Percentiles rank a stretch among this genome's conserved stretches.
These are phyloP conservation scores for Ophiothrix spiculata DNA, from an alignment of 35 echinoderm and acorn worm genomes.

Conservation along the genomic window DNA sequence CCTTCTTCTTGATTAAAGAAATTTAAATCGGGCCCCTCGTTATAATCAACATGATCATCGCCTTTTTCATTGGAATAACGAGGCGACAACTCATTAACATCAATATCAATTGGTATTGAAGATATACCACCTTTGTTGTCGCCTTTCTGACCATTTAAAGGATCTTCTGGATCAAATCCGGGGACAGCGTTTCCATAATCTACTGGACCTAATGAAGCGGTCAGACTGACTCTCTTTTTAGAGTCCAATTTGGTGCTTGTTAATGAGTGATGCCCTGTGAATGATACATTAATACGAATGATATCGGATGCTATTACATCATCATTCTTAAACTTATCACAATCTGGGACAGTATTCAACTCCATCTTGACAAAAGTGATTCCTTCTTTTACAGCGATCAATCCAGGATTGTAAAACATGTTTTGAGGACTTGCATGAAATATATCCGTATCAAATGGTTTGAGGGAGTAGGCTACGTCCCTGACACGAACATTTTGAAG, in stretches of 20 bases:
- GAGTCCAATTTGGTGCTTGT: too few relatives aligned
- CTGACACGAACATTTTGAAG: conserved; percentile 34
- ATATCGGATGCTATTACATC: conserved; percentile 23
- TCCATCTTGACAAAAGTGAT: conserved; percentile 48
- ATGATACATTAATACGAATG: conserved; percentile 46
- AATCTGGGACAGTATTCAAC: too few relatives aligned
- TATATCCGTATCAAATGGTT: conserved; percentile 47
- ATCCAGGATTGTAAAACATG: conserved; percentile 23
- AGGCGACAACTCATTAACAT: conserved; percentile 11
- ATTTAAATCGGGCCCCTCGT: conserved; percentile 1
- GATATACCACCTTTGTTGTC: conserved; percentile 16
- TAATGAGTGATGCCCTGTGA: too few relatives aligned
- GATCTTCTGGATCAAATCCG: conserved; percentile 16
- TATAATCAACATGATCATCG: background rate
- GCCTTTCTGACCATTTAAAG: background rate
- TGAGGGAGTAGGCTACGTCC: conserved; percentile 32
- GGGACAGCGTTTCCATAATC: conserved; percentile 37
- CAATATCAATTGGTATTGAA: conserved; percentile 51
- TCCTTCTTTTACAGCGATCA: conserved; percentile 52
- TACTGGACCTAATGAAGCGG: conserved; percentile 1
- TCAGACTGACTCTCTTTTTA: conserved; percentile 32
- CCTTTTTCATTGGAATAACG: background rate
- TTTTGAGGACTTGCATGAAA: conserved; percentile 38
- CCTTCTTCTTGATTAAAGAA: conserved; percentile 9
- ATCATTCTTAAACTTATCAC: too few relatives aligned